Evolutionary conservation across 2,888 invertebrate species (phyloP), one percentile per base, ranked within the genome.

Genomic region (Thereva unica): DNA sequence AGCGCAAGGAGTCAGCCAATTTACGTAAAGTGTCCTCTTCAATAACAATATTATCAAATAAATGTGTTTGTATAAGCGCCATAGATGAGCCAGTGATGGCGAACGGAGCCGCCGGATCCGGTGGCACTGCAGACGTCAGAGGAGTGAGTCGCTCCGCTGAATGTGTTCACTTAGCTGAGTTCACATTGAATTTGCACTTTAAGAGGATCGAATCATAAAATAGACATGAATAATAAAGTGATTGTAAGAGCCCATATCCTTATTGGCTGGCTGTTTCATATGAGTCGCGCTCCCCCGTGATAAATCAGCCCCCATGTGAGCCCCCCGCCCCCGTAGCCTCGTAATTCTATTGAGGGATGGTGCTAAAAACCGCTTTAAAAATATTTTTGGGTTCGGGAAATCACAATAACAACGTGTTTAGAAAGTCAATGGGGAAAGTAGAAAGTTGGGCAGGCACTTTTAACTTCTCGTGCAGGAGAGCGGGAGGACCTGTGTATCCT

Each of bases 221-320:
- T 66, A 66, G 63, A 57, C 66, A 68, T 69, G 69, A 69, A 69
- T 69, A 69, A 69, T 69, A 67, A 69, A 69, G 67, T 69, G 66
- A 69, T 69, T 69, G 66, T 64, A 64, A 68, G 63, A 66, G 66
- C 61, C 53, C 47, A 69, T 67, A 67, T 65, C 69, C 64, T 69
- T 69, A 69, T 69, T 67, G 67, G 67, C 12, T 54, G 45, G 37
- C 37, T 42, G 41, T 52, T 42, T 10, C 41, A 42, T 1, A 23
- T 12, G 12, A 10, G n/a, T 44, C 12, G 4, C 41, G 35, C 53
- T 44, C 52, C 37, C 38, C n/a, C 38, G n/a, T 6, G 35, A 61
- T 61, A 50, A 53, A 61, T 61, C 41, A 61, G 37, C 23, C 23
- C 23, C 23, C 23, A 23, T 23, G 2, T 23, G 41, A 41, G 49